Conservation (phyloP, 2,113 vertebrate species). For the Megaptera novaeangliae region DNA sequence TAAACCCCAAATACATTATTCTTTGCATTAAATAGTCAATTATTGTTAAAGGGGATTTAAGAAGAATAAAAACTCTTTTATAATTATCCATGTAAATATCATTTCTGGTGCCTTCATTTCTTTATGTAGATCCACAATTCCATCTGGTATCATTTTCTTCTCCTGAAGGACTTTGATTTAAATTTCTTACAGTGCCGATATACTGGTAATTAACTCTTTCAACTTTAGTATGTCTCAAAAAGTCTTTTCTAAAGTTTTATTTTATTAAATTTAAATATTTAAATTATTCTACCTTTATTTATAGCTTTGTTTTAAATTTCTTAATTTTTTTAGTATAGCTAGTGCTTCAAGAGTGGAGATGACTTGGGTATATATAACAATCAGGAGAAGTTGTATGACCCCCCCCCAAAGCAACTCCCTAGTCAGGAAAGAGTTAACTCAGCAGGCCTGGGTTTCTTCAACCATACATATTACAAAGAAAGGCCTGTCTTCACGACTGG, state of each 20-base stretch:
- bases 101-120: background rate
- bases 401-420: background rate
- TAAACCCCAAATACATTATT: background rate
- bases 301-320: background rate
- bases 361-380: background rate
- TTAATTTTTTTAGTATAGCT: background rate
- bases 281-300: background rate
- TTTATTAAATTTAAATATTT: background rate
- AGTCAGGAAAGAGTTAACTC: background rate
- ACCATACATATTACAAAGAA: background rate
- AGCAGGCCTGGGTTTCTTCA: background rate
- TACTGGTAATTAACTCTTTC: background rate
- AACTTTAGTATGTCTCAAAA: background rate
- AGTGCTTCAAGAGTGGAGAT: background rate
- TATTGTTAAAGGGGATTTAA: background rate
- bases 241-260: background rate
- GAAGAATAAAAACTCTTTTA: background rate
- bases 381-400: background rate
- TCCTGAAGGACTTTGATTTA: background rate
- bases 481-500: background rate
- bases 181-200: background rate
- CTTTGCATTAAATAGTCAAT: background rate
- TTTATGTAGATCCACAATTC: background rate
- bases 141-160: background rate
- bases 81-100: background rate